Evolutionary conservation across 2,113 vertebrate species (phyloP).

Genomic region (Prietella phreatophila): DNA sequence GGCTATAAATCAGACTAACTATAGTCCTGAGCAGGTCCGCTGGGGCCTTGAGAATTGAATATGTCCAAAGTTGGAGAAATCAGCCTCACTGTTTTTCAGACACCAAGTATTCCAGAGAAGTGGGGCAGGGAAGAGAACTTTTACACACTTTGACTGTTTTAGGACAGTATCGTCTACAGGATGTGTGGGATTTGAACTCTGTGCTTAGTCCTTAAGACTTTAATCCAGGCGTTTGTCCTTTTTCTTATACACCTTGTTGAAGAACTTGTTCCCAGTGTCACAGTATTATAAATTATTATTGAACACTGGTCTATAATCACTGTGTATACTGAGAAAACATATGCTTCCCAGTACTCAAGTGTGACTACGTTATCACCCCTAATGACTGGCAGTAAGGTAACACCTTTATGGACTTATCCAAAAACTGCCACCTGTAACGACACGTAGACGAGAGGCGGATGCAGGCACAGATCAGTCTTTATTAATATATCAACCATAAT

Average conservation of each 20-base stretch:
- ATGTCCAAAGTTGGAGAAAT: slow-evolving; percentile 33
- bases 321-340: neutral
- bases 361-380: neutral
- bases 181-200: neutral
- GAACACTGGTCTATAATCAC: neutral
- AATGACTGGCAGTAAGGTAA: neutral
- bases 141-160: neutral
- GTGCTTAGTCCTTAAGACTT: neutral
- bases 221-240: neutral
- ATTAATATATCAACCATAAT: no score
- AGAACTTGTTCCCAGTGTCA: neutral
- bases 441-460: no score
- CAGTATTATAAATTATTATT: neutral
- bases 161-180: neutral
- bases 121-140: neutral
- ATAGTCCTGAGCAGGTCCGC: neutral
- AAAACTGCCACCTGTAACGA: no score
- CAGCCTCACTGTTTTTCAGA: neutral
- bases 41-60: neutral
- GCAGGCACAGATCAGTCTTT: no score
- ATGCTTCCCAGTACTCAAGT: neutral
- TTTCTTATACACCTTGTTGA: neutral
- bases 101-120: slow-evolving; percentile 7
- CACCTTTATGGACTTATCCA: neutral
- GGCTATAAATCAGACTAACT: slow-evolving; percentile 9